Percentiles rank a stretch among this genome's conserved stretches.
Conservation (phyloP, 2,113 vertebrate species). For the Lota lota region DNA sequence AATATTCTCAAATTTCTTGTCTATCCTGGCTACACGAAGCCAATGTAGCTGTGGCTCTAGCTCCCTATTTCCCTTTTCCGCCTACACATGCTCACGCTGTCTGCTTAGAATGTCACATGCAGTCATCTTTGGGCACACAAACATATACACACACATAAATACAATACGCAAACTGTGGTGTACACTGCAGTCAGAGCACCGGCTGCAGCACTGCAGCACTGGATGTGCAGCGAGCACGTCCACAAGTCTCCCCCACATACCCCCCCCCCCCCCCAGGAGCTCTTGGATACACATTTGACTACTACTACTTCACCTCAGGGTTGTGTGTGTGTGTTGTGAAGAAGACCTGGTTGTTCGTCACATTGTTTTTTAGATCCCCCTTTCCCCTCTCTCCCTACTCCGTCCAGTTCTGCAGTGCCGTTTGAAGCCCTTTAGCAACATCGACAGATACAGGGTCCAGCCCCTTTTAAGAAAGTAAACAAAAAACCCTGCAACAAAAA, state of each 20-base stretch:
- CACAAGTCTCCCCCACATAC: not conserved
- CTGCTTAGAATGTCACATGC: conserved; percentile 33
- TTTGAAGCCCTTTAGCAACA: not conserved
- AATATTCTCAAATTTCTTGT: too few species aligned
- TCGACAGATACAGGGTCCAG: not conserved
- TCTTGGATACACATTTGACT: not conserved
- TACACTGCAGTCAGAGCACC: not conserved
- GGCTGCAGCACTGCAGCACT: not conserved
- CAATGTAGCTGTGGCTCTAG: too few species aligned
- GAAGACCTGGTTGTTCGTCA: not conserved
- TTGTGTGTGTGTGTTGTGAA: not conserved
- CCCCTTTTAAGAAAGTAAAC: not conserved
- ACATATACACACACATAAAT: not conserved
- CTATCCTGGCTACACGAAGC: too few species aligned
- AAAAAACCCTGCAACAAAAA: not conserved
- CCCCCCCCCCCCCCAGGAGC: not conserved
- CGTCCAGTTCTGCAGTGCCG: not conserved
- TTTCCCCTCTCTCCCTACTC: not conserved
- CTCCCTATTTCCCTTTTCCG: not conserved
- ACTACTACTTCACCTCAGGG: too few species aligned
- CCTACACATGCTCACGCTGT: not conserved
- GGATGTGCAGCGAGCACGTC: not conserved
- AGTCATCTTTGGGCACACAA: not conserved
- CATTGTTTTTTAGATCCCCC: not conserved
- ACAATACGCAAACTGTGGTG: not conserved